Evolutionary conservation across 2,113 vertebrate species (phyloP).

Genomic region (Anseranas semipalmata): DNA sequence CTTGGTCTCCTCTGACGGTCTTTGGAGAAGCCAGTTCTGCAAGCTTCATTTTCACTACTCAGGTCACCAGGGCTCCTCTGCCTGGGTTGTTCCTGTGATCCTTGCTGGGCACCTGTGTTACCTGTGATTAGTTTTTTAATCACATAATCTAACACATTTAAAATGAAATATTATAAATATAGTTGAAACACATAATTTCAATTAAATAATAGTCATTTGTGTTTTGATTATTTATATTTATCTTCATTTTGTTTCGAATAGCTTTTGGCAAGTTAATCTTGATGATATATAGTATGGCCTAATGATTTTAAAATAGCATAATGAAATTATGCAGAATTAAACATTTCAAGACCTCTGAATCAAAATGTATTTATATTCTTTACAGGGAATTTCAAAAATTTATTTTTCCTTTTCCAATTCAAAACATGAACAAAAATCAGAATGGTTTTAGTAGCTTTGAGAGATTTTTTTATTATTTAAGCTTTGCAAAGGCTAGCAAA

Average conservation of each 20-base stretch:
- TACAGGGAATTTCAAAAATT: too few relatives aligned
- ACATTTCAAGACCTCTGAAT: not conserved
- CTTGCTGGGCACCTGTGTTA: not conserved
- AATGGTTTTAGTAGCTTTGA: not conserved
- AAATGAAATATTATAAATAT: not conserved
- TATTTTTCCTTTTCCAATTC: not conserved
- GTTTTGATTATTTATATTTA: not conserved
- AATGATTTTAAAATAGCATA: not conserved
- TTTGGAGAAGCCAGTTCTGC: not conserved
- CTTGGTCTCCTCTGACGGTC: not conserved
- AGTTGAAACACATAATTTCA: not conserved
- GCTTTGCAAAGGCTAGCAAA: not conserved
- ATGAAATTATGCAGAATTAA: not conserved
- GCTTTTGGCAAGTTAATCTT: not conserved
- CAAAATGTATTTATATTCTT: not conserved
- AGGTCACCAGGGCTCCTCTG: not conserved
- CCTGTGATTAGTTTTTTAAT: not conserved
- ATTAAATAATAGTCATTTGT: not conserved
- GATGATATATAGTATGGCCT: not conserved
- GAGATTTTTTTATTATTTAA: not conserved
- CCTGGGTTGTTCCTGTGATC: not conserved
- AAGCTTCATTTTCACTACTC: accelerated
- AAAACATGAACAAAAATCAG: not conserved
- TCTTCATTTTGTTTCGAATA: not conserved
- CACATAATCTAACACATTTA: not conserved